A percentile compares a stretch with the other conserved stretches of the same genome.
phyloP scores from a whole-genome alignment of 1,140 invertebrate species.

The Lepidurus arcticus region DNA sequence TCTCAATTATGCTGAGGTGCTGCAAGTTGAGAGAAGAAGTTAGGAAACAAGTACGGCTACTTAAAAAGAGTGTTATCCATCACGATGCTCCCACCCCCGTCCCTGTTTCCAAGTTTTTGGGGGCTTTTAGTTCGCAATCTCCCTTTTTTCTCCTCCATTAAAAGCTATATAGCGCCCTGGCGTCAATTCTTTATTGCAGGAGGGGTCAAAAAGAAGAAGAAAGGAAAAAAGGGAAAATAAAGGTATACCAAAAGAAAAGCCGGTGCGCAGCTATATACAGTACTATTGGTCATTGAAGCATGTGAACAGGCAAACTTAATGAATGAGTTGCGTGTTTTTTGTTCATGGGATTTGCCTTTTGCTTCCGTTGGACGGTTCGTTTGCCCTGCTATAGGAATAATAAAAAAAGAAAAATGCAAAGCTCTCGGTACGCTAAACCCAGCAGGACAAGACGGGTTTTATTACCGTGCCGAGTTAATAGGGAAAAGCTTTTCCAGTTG shows the following conservation, averaged over 20 bases:
- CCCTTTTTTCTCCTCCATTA: neutral
- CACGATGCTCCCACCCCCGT: neutral
- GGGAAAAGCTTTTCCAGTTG: neutral
- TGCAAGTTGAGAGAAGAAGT: slow-evolving; percentile 5
- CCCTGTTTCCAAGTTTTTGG: neutral
- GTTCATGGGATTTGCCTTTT: slow-evolving; percentile 4
- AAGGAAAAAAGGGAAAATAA: neutral
- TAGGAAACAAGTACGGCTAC: neutral
- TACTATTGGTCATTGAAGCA: neutral
- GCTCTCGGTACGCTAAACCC: neutral
- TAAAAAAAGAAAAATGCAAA: neutral
- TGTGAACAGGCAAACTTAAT: slow-evolving; percentile 1
- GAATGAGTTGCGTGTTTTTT: slow-evolving; percentile 20
- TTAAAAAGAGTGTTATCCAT: slow-evolving; percentile 11
- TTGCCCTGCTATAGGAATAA: neutral
- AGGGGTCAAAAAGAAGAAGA: neutral
- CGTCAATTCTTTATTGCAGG: neutral
- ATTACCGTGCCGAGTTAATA: slow-evolving; percentile 1
- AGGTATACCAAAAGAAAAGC: neutral
- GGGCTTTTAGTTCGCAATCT: neutral
- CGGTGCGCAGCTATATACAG: neutral
- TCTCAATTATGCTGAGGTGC: slow-evolving; percentile 9
- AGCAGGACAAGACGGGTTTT: neutral
- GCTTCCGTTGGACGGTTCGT: neutral
- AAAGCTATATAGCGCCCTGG: neutral